Conservation (phyloP, 2,888 invertebrate species). For the Xestoiulus laeticollis region DNA sequence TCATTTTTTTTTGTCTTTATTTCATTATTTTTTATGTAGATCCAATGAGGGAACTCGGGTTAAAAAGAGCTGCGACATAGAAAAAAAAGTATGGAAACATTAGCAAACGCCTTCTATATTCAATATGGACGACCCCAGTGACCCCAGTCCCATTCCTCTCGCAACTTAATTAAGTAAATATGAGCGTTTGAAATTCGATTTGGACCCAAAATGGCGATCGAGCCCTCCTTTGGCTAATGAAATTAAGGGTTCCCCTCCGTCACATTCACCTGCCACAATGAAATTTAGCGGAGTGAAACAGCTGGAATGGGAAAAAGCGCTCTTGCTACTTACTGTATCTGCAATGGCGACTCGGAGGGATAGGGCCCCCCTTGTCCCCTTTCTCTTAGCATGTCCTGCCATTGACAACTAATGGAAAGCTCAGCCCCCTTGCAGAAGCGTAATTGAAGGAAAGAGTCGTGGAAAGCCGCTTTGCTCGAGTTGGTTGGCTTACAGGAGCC, state of each 20-base stretch:
- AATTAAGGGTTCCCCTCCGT: conserved; percentile 45
- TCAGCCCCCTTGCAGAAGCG: neutral
- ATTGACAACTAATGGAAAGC: conserved; percentile 44
- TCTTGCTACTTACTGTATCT: neutral
- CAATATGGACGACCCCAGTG: neutral
- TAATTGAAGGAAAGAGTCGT: conserved; percentile 32
- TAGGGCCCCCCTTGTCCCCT: too few relatives aligned
- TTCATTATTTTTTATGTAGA: conserved; percentile 17
- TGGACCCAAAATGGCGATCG: conserved; percentile 54
- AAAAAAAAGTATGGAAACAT: neutral
- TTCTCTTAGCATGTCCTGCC: neutral
- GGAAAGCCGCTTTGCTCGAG: conserved; percentile 30
- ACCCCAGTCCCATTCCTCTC: conserved; percentile 46
- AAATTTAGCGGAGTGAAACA: conserved; percentile 49
- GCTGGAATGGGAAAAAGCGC: conserved; percentile 30
- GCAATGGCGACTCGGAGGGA: neutral
- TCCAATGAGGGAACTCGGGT: neutral
- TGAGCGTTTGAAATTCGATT: conserved; percentile 55
- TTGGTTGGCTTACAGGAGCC: neutral
- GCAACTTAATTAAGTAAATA: conserved; percentile 55
- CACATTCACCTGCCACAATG: conserved; percentile 54
- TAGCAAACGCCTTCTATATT: conserved; percentile 33
- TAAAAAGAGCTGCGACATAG: neutral
- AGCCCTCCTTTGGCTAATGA: conserved; percentile 48
- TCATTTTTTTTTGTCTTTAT: neutral